A percentile compares a stretch with the other conserved stretches of the same genome.
Evolutionary conservation across 2,113 vertebrate species (phyloP).

Genomic region (Aix galericulata): DNA sequence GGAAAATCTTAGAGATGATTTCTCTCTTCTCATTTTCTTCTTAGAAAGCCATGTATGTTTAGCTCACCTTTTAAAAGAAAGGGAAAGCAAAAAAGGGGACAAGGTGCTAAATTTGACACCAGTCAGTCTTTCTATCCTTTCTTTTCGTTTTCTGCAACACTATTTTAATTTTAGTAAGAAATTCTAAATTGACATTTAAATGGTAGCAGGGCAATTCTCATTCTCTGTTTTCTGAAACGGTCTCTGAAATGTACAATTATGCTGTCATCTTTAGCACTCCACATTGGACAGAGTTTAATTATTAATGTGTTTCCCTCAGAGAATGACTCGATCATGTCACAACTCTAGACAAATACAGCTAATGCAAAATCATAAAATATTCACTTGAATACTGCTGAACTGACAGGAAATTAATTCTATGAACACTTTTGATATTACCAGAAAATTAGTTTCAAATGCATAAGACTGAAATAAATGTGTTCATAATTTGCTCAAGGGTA

Average conservation of each 20-base stretch:
- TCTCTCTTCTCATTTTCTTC: not conserved
- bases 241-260: conserved; percentile 86
- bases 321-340: conserved; percentile 92
- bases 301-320: conserved; percentile 95
- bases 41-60: conserved; percentile 53
- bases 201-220: conserved; percentile 80
- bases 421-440: conserved; percentile 88
- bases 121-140: not conserved
- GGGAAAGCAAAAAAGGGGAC: conserved; percentile 16
- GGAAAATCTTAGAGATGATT: conserved; percentile 11
- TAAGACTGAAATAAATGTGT: conserved; percentile 87
- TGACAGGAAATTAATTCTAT: conserved; percentile 90
- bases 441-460: conserved; percentile 89
- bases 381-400: conserved; percentile 89
- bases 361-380: conserved; percentile 98
- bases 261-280: conserved; percentile 88
- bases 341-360: conserved; percentile 95
- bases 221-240: conserved; percentile 76
- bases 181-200: conserved; percentile 83
- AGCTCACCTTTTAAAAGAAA: conserved; percentile 67
- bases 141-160: conserved; percentile 43
- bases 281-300: conserved; percentile 92
- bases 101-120: conserved; percentile 65
- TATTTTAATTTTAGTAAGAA: conserved; percentile 78
- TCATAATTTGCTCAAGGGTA: conserved; percentile 89